A percentile compares a stretch with the other conserved stretches of the same genome.
Conservation (phyloP, 2,888 invertebrate genomes). For the Ariolimax columbianus region DNA sequence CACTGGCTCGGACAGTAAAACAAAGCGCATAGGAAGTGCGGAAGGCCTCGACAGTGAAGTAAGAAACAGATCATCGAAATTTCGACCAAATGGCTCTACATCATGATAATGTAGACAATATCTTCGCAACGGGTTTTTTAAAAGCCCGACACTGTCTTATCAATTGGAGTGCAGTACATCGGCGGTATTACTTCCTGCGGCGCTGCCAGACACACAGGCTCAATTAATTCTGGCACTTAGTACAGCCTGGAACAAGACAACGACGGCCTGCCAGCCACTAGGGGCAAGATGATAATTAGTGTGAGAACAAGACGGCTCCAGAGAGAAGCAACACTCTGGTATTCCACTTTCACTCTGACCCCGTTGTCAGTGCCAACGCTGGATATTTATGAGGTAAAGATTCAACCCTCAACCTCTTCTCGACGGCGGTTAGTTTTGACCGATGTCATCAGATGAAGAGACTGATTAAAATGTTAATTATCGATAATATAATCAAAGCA, state of each 20-base stretch:
- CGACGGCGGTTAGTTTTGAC: neutral
- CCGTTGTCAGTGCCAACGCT: constrained; percentile 24
- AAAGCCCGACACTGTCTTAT: too few relatives aligned
- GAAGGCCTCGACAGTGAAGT: too few relatives aligned
- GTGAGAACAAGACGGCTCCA: neutral
- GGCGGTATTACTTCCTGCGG: too few relatives aligned
- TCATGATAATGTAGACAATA: too few relatives aligned
- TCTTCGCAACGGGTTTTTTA: too few relatives aligned
- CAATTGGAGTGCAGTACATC: too few relatives aligned
- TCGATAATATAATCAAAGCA: neutral
- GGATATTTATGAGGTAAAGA: constrained; percentile 19
- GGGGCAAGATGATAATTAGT: neutral
- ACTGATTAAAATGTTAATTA: neutral
- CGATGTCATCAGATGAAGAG: neutral
- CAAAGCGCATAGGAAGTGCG: too few relatives aligned
- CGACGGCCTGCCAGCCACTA: neutral
- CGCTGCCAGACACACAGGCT: too few relatives aligned
- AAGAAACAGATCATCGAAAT: too few relatives aligned
- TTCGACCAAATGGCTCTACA: too few relatives aligned
- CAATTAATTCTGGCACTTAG: neutral
- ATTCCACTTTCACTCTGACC: neutral
- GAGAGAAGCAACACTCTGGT: neutral
- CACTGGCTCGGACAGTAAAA: too few relatives aligned
- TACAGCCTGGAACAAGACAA: neutral
- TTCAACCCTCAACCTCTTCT: neutral